These are phyloP conservation scores for Tolypeutes matacus DNA, from an alignment of 2,797 vertebrate genomes.

Conservation along the genomic window DNA sequence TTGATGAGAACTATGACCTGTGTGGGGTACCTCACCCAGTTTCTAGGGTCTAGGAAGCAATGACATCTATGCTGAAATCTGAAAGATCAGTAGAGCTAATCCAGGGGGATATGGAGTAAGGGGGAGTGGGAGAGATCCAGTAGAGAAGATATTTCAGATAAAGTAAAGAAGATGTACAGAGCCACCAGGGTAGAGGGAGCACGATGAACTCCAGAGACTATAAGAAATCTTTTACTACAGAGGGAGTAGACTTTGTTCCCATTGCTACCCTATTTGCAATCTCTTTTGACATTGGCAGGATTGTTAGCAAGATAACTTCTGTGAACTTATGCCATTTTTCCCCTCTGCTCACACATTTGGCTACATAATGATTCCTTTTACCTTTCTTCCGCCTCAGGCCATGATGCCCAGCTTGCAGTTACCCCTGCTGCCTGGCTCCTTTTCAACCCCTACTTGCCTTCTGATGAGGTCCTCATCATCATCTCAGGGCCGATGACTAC, in stretches of 20 bases:
- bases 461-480: not conserved
- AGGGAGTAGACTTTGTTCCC: not conserved
- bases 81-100: not conserved
- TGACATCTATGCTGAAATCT: not conserved
- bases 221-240: not conserved
- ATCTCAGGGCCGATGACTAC: not conserved
- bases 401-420: not conserved
- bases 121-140: not conserved
- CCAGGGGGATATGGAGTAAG: not conserved
- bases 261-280: not conserved
- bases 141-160: not conserved
- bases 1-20: not conserved
- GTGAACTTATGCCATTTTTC: not conserved
- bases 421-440: not conserved
- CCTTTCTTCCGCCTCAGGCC: not conserved
- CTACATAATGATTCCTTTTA: not conserved
- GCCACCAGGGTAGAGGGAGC: not conserved
- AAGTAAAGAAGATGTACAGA: not conserved
- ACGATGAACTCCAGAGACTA: not conserved
- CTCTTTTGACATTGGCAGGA: not conserved
- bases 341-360: conserved; percentile 20
- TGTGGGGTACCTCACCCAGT: not conserved
- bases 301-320: not conserved
- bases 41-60: not conserved
- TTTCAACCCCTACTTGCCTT: conserved; percentile 13